Base-by-base conservation (phyloP, 2,797 vertebrate species). In the Myotis myotis region DNA sequence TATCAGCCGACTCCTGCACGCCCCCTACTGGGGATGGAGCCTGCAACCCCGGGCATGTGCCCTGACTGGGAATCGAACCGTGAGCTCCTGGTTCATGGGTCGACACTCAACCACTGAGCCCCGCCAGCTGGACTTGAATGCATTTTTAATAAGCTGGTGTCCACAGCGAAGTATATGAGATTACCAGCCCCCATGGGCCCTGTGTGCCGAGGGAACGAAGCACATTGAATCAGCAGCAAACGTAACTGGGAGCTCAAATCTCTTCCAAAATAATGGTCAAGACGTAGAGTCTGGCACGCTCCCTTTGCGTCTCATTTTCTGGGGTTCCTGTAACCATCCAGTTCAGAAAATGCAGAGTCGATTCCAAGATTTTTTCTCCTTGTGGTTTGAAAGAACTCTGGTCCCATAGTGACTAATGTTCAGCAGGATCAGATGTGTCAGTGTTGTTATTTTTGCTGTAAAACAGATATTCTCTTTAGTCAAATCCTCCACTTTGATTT, bases 381-480 rank as follows among this genome's bases (percentile, higher is more conserved):
- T 79, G 68, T 64, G 33, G 38, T 53, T 89, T 23, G 38, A 71
- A 95, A 96, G 87, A 94, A 85, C 25, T 36, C 38, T 5, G 81
- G 15, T 85, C 68, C 70, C 80, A 66, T 60, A 70, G 22, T 76
- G 81, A 81, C 75, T 75, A 15, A 30, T 79, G 33, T 60, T 84
- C n/a, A 81, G 62, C 47, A n/a, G 55, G 36, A 57, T 87, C 60
- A 49, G 30, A 76, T 70, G 57, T 64, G 66, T 87, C 76, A n/a
- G 16, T 86, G 87, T 90, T 91, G 68, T 87, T 91, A n/a, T 70
- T 95, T 94, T 84, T 13, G 25, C 33, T 72, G 1, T 79, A 93
- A 93, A 87, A 78, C 62, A 89, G 55, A 36, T 75, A 33, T 19
- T 74, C 47, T 78, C 81, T 68, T 47, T 83, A 75, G 71, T 80